These are phyloP conservation scores for Sebastes aleutianus DNA, from an alignment of 2,797 vertebrate species.

Conservation along the genomic window DNA sequence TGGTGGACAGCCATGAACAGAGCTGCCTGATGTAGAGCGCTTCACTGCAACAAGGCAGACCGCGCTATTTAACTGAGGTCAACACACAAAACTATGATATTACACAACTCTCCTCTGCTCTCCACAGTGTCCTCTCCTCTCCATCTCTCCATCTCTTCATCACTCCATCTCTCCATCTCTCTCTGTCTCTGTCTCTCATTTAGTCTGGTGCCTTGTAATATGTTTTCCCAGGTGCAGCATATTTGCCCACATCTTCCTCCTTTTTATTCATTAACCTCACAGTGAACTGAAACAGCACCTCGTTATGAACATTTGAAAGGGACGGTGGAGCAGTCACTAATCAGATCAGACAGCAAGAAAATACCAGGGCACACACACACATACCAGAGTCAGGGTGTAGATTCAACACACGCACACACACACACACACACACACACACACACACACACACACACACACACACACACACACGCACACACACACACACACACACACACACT, in stretches of 20 bases:
- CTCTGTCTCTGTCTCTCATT: not conserved
- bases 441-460: conserved; percentile 25
- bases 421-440: not conserved
- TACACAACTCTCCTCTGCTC: conserved; percentile 28
- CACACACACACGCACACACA: not conserved
- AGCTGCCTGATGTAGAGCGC: not conserved
- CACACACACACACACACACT: not conserved
- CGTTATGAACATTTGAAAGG: conserved; percentile 57
- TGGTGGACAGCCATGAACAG: not conserved
- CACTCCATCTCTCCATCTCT: not conserved
- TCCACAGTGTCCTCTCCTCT: not conserved
- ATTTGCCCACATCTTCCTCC: conserved; percentile 33
- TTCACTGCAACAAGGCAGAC: conserved; percentile 16
- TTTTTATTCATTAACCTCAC: conserved; percentile 59
- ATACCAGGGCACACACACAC: conserved; percentile 37
- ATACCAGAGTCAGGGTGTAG: not conserved
- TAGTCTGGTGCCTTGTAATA: conserved; percentile 5
- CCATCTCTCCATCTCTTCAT: not conserved
- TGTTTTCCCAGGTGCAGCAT: conserved; percentile 40
- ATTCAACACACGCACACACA: not conserved
- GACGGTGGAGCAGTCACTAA: conserved; percentile 37
- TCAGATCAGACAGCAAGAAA: conserved; percentile 56
- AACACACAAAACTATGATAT: conserved; percentile 27
- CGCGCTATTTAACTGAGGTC: conserved; percentile 41
- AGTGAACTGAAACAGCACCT: conserved; percentile 59